phyloP scores from a whole-genome alignment of 2,888 invertebrate genomes.

The Torymus auratus region DNA sequence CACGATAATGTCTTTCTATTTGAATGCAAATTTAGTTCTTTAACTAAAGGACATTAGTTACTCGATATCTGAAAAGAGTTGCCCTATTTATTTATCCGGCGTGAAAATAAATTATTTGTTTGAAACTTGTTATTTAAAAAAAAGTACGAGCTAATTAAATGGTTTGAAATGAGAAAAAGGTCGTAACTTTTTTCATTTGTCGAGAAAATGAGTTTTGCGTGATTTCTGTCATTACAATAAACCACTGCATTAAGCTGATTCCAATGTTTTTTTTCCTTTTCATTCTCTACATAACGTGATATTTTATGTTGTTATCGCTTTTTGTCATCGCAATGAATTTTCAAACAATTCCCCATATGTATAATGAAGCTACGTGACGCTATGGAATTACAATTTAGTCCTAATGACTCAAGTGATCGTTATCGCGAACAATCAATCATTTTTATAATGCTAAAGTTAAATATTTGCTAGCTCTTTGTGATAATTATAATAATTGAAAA shows the following conservation, averaged over 20 bases:
- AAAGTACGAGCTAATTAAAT: too few relatives aligned
- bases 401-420: constrained; percentile 10
- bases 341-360: background rate
- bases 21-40: too few relatives aligned
- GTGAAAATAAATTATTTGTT: too few relatives aligned
- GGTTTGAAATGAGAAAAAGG: background rate
- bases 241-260: background rate
- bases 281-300: background rate
- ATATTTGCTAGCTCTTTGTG: constrained; percentile 18
- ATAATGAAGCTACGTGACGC: constrained; percentile 10
- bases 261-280: background rate
- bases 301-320: background rate
- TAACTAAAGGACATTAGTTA: too few relatives aligned
- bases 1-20: too few relatives aligned
- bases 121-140: too few relatives aligned
- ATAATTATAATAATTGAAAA: too few relatives aligned
- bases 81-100: too few relatives aligned
- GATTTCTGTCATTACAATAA: background rate
- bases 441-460: constrained; percentile 16
- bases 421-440: constrained; percentile 31
- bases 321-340: background rate
- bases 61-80: too few relatives aligned
- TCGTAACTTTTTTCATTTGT: background rate
- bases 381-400: constrained; percentile 6
- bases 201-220: constrained; percentile 17